phyloP scores from a whole-genome alignment of 2,888 invertebrate species.

The Asteroscopus sphinx region DNA sequence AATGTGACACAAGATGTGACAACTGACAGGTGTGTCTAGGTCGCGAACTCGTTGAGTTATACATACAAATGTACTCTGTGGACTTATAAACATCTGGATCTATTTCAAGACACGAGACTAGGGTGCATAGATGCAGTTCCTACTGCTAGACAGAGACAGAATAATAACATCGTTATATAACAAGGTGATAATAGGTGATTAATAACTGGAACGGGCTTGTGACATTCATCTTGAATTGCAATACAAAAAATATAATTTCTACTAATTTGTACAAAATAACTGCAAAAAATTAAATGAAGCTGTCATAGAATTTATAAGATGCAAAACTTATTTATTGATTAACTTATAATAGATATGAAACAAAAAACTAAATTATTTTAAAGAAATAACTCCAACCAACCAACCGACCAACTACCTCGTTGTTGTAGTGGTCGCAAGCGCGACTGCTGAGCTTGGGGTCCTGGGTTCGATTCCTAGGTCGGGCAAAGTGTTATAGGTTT shows the following conservation, averaged over 20 bases:
- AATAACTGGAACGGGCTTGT: constrained; percentile 30
- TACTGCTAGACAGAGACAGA: constrained; percentile 21
- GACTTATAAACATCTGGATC: constrained; percentile 29
- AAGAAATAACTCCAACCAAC: too few species aligned
- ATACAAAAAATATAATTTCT: constrained; percentile 8
- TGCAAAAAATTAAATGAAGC: background rate
- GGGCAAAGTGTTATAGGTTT: too few species aligned
- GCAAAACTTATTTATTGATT: too few species aligned
- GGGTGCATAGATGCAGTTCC: background rate
- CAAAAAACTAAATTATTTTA: too few species aligned
- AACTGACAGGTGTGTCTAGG: constrained; percentile 14
- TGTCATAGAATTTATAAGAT: background rate
- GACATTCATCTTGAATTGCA: constrained; percentile 37
- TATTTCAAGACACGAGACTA: constrained; percentile 16
- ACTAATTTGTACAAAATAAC: constrained; percentile 12
- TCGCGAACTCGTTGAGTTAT: too few species aligned
- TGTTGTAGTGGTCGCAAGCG: too few species aligned
- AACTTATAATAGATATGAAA: too few species aligned
- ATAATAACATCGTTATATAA: constrained; percentile 23
- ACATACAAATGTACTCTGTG: too few species aligned
- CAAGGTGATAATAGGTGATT: background rate
- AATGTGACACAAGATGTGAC: constrained; percentile 61
- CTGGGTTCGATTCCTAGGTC: too few species aligned
- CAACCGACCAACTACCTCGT: too few species aligned
- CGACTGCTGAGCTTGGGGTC: too few species aligned